phyloP scores from a whole-genome alignment of 2,113 vertebrate species.

The Rhea americana region DNA sequence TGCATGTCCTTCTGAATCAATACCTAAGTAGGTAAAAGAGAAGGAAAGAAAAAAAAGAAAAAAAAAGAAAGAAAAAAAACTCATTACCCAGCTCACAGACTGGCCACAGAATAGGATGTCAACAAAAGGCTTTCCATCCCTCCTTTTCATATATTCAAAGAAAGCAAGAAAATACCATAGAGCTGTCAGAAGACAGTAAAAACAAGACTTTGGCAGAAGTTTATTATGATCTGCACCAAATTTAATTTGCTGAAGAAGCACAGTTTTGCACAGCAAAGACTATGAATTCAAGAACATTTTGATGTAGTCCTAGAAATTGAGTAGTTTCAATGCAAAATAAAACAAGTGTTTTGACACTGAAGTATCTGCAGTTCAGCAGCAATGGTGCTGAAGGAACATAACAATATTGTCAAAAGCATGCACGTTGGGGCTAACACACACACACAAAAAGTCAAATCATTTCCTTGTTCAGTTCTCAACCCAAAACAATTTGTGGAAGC shows the following conservation, averaged over 20 bases:
- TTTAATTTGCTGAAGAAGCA: neutral
- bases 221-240: neutral
- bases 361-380: neutral
- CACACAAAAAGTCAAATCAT: neutral
- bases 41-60: neutral
- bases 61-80: neutral
- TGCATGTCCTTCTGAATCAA: slow-evolving; percentile 96
- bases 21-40: slow-evolving; percentile 75
- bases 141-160: neutral
- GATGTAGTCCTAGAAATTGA: neutral
- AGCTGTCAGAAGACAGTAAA: neutral
- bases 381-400: neutral
- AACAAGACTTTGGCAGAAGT: neutral
- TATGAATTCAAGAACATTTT: neutral
- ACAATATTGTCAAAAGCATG: neutral
- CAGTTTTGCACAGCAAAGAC: neutral
- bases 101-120: neutral
- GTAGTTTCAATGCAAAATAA: neutral
- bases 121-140: neutral
- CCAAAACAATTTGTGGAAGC: neutral
- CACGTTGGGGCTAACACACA: neutral
- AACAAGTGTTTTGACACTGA: neutral
- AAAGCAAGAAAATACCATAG: neutral
- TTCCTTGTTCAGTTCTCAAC: neutral
- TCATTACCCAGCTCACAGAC: neutral